These are phyloP conservation scores for Dipus sagitta DNA, from an alignment of 2,797 vertebrate species.

Conservation along the genomic window DNA sequence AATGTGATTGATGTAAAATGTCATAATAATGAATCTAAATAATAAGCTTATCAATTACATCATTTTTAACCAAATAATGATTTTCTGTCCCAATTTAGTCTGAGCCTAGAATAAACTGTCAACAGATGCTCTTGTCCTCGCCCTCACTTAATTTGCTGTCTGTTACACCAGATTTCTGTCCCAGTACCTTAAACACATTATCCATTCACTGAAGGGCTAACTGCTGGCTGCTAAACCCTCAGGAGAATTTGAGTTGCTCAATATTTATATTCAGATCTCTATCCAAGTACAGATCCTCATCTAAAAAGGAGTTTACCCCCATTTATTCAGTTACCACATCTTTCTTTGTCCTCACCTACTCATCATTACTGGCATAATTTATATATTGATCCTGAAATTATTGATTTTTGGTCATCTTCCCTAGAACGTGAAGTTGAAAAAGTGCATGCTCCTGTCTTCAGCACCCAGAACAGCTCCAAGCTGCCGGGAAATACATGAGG, in stretches of 20 bases:
- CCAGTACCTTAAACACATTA: background rate
- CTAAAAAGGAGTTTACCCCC: background rate
- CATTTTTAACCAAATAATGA: conserved; percentile 60
- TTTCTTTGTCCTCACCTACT: background rate
- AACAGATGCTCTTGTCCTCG: background rate
- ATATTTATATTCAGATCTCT: background rate
- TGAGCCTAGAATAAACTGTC: conserved; percentile 16
- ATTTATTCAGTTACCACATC: background rate
- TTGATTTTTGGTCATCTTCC: background rate
- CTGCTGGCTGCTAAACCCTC: background rate
- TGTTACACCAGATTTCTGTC: background rate
- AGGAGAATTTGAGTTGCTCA: background rate
- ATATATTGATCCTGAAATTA: background rate
- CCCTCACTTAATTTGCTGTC: background rate
- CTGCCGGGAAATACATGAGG: background rate
- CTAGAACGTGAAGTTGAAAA: background rate
- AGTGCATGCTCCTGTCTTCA: background rate
- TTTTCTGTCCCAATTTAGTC: background rate
- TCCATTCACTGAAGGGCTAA: background rate
- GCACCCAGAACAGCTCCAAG: background rate
- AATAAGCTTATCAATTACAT: background rate
- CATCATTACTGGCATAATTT: background rate
- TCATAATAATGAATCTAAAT: conserved; percentile 25
- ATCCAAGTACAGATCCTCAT: background rate
- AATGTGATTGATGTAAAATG: background rate